These are phyloP conservation scores for Noctua pronuba DNA, from an alignment of 2,888 invertebrate species.

Conservation along the genomic window DNA sequence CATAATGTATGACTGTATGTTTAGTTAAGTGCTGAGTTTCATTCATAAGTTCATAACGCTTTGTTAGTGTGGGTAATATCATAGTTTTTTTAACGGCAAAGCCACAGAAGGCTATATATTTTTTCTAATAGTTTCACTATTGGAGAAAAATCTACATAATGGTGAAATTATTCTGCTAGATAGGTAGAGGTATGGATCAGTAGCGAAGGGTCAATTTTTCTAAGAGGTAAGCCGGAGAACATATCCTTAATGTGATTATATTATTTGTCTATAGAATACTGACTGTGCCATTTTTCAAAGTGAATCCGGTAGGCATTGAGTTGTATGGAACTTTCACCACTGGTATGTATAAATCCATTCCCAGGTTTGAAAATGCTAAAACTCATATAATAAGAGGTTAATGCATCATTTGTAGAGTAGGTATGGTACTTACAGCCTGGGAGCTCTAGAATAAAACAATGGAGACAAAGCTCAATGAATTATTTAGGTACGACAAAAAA, in stretches of 20 bases:
- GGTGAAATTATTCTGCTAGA: background rate
- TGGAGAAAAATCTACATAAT: background rate
- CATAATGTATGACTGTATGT: background rate
- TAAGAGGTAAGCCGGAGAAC: too few relatives aligned
- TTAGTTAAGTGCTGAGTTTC: constrained; percentile 3
- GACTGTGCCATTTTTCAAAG: too few relatives aligned
- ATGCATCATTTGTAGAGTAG: background rate
- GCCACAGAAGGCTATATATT: background rate
- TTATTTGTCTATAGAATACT: too few relatives aligned
- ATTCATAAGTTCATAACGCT: constrained; percentile 47
- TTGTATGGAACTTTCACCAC: too few relatives aligned
- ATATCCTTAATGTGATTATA: too few relatives aligned
- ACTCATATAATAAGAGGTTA: background rate
- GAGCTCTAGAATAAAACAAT: background rate
- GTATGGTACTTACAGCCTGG: background rate
- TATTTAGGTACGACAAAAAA: background rate
- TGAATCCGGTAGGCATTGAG: too few relatives aligned
- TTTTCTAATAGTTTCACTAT: background rate
- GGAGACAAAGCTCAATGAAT: background rate
- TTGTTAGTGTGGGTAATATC: constrained; percentile 8
- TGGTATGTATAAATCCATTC: too few relatives aligned
- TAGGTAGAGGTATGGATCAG: too few relatives aligned
- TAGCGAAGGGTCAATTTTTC: too few relatives aligned
- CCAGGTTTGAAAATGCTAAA: background rate
- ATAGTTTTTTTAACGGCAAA: background rate